Conservation (phyloP, 1,140 invertebrate genomes). For the Polypedilum pembai region DNA sequence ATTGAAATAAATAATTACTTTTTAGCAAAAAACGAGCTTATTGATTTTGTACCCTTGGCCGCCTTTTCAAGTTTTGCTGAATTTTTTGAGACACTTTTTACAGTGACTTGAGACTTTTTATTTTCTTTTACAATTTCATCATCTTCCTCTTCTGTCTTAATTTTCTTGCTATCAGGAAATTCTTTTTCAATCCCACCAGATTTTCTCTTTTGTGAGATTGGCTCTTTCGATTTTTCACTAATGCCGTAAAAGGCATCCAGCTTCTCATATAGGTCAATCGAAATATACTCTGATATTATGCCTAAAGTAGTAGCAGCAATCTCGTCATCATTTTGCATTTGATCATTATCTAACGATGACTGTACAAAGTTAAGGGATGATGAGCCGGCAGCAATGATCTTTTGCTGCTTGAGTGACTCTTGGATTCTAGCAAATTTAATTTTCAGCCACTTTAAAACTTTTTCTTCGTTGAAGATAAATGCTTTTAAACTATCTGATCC, state of each 20-base stretch:
- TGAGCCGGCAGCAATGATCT: constrained; percentile 59
- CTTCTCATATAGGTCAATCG: constrained; percentile 54
- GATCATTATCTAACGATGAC: constrained; percentile 50
- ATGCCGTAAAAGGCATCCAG: constrained; percentile 55
- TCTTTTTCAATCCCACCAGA: constrained; percentile 38
- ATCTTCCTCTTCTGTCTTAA: constrained; percentile 37
- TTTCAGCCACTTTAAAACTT: constrained; percentile 62
- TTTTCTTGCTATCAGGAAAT: constrained; percentile 42
- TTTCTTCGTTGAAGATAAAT: constrained; percentile 70
- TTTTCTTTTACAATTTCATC: constrained; percentile 33
- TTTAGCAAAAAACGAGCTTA: constrained; percentile 58
- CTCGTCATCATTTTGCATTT: constrained; percentile 46
- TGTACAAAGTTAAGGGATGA: constrained; percentile 61
- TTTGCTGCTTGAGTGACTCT: constrained; percentile 55
- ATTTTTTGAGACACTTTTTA: constrained; percentile 50
- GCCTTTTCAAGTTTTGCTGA: constrained; percentile 65
- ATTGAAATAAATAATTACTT: neutral
- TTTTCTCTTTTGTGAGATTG: constrained; percentile 52
- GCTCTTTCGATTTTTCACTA: constrained; percentile 48
- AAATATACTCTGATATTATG: constrained; percentile 60
- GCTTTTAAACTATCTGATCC: constrained; percentile 60
- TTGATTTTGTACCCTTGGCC: constrained; percentile 63
- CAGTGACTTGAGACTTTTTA: constrained; percentile 39
- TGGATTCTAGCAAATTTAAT: constrained; percentile 57
- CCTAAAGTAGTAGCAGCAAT: constrained; percentile 47